Conservation (phyloP, 2,888 invertebrate genomes). For the Plagodis pulveraria region DNA sequence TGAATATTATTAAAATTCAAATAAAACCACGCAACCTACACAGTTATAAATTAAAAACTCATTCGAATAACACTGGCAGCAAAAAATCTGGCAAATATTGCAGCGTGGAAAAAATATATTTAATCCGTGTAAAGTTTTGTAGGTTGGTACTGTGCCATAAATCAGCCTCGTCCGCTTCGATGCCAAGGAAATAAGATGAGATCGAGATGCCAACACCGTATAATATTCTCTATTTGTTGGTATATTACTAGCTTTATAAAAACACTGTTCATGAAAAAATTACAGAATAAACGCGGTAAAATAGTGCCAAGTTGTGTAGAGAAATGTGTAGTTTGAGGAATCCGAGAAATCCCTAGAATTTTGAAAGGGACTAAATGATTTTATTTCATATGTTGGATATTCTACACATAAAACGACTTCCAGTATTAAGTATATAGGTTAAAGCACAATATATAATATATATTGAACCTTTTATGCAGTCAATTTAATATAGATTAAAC, state of each 20-base stretch:
- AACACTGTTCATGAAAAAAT: too few relatives aligned
- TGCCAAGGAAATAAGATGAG: slow-evolving; percentile 83
- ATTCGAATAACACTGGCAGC: slow-evolving; percentile 40
- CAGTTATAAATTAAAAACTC: slow-evolving; percentile 47
- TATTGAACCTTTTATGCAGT: too few relatives aligned
- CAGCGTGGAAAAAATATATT: slow-evolving; percentile 66
- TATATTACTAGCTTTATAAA: slow-evolving; percentile 10
- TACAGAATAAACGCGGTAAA: too few relatives aligned
- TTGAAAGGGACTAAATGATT: too few relatives aligned
- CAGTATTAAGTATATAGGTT: too few relatives aligned
- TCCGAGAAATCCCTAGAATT: too few relatives aligned
- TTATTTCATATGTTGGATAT: too few relatives aligned
- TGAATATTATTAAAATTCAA: slow-evolving; percentile 30
- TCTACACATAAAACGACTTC: too few relatives aligned
- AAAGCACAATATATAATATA: too few relatives aligned
- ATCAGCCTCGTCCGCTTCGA: slow-evolving; percentile 76
- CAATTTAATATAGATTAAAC: too few relatives aligned
- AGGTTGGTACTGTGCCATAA: slow-evolving; percentile 75
- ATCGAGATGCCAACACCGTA: slow-evolving; percentile 78
- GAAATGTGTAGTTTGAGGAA: too few relatives aligned
- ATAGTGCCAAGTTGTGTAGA: too few relatives aligned
- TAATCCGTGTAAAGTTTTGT: slow-evolving; percentile 75
- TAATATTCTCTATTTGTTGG: slow-evolving; percentile 32
- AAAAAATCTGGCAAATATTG: slow-evolving; percentile 57
- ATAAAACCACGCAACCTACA: slow-evolving; percentile 37